Evolutionary conservation across 2,113 vertebrate species (phyloP).

Genomic region (Macquaria australasica): DNA sequence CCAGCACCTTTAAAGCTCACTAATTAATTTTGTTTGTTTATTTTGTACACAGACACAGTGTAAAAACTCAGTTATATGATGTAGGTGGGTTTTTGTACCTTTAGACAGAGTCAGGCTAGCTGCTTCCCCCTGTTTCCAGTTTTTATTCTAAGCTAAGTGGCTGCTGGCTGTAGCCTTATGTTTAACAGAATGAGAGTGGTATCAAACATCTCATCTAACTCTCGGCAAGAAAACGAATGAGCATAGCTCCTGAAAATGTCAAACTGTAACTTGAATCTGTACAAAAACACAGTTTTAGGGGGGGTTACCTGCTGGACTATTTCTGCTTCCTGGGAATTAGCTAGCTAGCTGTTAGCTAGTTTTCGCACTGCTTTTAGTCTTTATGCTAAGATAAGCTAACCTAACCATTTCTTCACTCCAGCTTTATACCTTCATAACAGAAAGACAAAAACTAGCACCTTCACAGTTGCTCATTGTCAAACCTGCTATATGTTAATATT

Average conservation of each 20-base stretch:
- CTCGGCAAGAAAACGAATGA: too few species aligned
- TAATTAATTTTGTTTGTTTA: background rate
- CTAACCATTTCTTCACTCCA: background rate
- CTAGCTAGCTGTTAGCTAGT: too few species aligned
- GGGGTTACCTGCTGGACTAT: too few species aligned
- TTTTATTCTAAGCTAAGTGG: background rate
- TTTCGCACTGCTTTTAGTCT: background rate
- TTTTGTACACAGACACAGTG: background rate
- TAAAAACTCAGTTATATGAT: background rate
- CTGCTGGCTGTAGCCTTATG: background rate
- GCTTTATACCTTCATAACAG: background rate
- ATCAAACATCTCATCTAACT: too few species aligned
- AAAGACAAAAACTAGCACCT: background rate
- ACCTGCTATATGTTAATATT: background rate
- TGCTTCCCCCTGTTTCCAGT: background rate
- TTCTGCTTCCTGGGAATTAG: too few species aligned
- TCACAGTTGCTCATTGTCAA: background rate
- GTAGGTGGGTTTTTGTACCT: too few species aligned
- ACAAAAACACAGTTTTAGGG: background rate
- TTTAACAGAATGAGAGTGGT: background rate
- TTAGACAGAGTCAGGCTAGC: background rate
- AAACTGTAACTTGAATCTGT: background rate
- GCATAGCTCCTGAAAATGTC: background rate
- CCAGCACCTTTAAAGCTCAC: background rate
- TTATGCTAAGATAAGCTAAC: background rate